Conservation (phyloP, 2,888 invertebrate genomes). For the Holacanthella duospinosa region DNA sequence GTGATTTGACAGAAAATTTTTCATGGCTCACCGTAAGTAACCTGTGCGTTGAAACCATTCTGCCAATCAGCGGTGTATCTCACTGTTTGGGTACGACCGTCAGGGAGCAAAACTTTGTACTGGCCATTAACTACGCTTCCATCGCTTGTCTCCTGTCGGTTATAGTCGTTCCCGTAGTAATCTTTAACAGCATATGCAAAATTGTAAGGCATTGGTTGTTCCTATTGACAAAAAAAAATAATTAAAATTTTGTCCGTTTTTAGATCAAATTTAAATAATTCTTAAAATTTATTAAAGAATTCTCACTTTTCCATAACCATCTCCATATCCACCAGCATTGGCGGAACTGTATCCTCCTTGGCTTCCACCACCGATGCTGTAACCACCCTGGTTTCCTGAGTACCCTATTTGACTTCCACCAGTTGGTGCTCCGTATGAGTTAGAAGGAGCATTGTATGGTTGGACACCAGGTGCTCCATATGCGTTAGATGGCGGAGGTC, state of each 20-base stretch:
- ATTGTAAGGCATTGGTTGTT: constrained; percentile 36
- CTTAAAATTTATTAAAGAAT: not conserved
- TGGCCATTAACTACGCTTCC: constrained; percentile 33
- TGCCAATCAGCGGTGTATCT: constrained; percentile 36
- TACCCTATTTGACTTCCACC: constrained; percentile 12
- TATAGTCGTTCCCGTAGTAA: constrained; percentile 36
- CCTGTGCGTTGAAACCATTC: constrained; percentile 36
- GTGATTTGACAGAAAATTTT: not conserved
- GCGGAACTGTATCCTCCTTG: constrained; percentile 12
- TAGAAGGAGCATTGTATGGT: constrained; percentile 1
- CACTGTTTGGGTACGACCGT: constrained; percentile 34
- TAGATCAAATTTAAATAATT: not conserved
- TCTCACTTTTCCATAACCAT: constrained; percentile 1
- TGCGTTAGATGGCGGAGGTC: constrained; percentile 4
- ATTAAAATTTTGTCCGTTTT: not conserved
- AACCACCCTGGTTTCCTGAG: constrained; percentile 16
- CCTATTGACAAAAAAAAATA: constrained; percentile 12
- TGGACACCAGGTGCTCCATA: constrained; percentile 2
- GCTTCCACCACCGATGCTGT: constrained; percentile 19
- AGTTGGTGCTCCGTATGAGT: not conserved
- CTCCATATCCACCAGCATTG: constrained; percentile 14
- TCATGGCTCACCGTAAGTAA: constrained; percentile 22
- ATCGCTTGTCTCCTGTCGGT: constrained; percentile 32
- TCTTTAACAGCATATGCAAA: constrained; percentile 36
- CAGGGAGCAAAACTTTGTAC: constrained; percentile 32